These are phyloP conservation scores for Lanius collurio DNA, from an alignment of 2,113 vertebrate genomes.

Conservation along the genomic window DNA sequence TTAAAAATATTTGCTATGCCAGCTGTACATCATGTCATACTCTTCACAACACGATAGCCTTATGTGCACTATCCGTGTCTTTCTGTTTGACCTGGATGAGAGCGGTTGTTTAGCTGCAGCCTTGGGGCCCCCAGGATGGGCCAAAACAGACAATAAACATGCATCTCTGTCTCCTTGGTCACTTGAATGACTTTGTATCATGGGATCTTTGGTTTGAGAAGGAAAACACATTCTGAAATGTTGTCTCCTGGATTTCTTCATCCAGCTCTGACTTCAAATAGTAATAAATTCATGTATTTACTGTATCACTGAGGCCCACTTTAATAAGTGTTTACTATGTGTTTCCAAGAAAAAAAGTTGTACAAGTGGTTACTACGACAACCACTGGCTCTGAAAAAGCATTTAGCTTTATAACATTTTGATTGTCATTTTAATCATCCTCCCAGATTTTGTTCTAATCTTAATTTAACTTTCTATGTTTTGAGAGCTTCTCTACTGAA, in stretches of 20 bases:
- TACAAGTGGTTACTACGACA: conserved; percentile 20
- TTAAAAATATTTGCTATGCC: background rate
- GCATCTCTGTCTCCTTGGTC: background rate
- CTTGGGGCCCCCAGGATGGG: background rate
- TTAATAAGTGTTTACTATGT: conserved; percentile 41
- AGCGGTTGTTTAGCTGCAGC: conserved; percentile 1
- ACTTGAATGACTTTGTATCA: background rate
- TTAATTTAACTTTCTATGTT: background rate
- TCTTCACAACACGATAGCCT: background rate
- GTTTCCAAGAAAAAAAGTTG: conserved; percentile 51
- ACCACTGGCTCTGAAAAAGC: conserved; percentile 12
- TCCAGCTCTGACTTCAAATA: conserved; percentile 36
- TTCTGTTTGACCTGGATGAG: background rate
- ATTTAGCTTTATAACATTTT: conserved; percentile 48
- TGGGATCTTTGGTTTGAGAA: conserved; percentile 26
- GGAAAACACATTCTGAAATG: conserved; percentile 50
- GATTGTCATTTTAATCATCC: conserved; percentile 24
- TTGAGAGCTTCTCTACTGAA: background rate
- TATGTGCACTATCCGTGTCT: background rate
- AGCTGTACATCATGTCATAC: background rate
- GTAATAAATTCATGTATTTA: conserved; percentile 60
- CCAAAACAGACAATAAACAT: conserved; percentile 39
- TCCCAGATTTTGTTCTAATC: conserved; percentile 30
- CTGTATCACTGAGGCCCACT: conserved; percentile 33
- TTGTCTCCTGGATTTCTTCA: conserved; percentile 59